These are phyloP conservation scores for Callinectes sapidus DNA, from an alignment of 2,888 invertebrate species.

Conservation along the genomic window DNA sequence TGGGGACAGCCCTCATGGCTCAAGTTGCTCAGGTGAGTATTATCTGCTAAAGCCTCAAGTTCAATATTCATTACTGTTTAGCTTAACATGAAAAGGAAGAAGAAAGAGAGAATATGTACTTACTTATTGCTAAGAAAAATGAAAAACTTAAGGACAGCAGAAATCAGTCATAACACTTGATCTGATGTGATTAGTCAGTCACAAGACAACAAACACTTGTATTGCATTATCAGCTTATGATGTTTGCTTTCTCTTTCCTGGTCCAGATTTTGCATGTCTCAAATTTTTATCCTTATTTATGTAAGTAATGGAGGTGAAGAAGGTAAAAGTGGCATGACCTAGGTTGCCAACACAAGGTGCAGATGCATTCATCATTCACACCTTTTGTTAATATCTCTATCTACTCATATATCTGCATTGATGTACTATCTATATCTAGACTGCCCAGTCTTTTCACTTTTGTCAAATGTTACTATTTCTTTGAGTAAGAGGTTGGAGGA, in stretches of 20 bases:
- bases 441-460: too few relatives aligned
- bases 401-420: neutral
- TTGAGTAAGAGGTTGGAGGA: too few relatives aligned
- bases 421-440: too few relatives aligned
- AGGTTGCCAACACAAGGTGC: too few relatives aligned
- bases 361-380: too few relatives aligned
- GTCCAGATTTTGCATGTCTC: too few relatives aligned
- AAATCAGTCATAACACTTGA: neutral
- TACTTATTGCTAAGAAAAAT: neutral
- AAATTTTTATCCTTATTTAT: too few relatives aligned
- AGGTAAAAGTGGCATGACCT: too few relatives aligned
- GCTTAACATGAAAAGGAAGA: neutral
- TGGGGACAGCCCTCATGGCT: constrained; percentile 80
- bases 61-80: neutral
- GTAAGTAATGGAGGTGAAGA: too few relatives aligned
- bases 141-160: neutral
- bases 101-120: neutral
- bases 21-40: neutral
- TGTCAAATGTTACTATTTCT: too few relatives aligned
- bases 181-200: neutral
- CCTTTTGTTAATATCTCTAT: neutral
- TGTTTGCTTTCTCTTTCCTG: too few relatives aligned
- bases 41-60: neutral
- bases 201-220: neutral
- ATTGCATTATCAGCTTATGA: too few relatives aligned